Evolutionary conservation across 2,113 vertebrate genomes (phyloP), one percentile per base, ranked within the genome.

Genomic region (Scortum barcoo): DNA sequence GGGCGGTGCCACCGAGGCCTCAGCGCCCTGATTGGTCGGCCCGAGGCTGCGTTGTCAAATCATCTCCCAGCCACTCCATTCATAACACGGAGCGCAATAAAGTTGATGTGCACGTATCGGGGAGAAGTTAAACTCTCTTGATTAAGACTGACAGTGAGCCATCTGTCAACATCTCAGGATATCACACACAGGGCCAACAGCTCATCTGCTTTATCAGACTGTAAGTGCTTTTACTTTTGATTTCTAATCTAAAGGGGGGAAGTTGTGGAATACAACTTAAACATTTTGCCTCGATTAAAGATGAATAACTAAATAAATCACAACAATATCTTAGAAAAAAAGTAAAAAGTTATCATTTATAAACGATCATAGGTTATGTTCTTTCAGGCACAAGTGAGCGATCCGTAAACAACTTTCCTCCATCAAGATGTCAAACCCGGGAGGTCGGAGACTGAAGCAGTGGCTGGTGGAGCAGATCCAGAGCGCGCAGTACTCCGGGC

Each of bases 401-500:
- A 62, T 53, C 56, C 24, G 11, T 68, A 62, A 53, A 14, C 17
- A 38, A 44, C 44, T 54, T 82, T 70, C 63, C 38, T 71, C 11
- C 19, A 3, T 66, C 60, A 67, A 95, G 86, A 97, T 98, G 96
- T 96, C 96, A 0, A 98, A 96, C 4, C 42, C 92, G 0, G 95
- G 96, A 0, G 98, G 98, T 19, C 88, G 98, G 9, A 93, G 98
- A 5, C 96, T 99, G 7, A 96, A 98, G 79, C 98, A 99, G 94
- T 99, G 98, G 98, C 95, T 99, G 72, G 96, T 99, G 0, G 98
- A 99, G 85, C 98, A 99, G 89, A 99, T 99, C 0, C 96, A 98
- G 82, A 99, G 98, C 1, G 91, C 60, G 11, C 89, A 96, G 76
- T 99, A 99, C 85, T 94, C 96, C 0, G 98, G 98, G 0, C 95